A percentile compares a stretch with the other conserved stretches of the same genome.
Evolutionary conservation across 2,113 vertebrate genomes (phyloP).

Genomic region (Apaloderma vittatum): DNA sequence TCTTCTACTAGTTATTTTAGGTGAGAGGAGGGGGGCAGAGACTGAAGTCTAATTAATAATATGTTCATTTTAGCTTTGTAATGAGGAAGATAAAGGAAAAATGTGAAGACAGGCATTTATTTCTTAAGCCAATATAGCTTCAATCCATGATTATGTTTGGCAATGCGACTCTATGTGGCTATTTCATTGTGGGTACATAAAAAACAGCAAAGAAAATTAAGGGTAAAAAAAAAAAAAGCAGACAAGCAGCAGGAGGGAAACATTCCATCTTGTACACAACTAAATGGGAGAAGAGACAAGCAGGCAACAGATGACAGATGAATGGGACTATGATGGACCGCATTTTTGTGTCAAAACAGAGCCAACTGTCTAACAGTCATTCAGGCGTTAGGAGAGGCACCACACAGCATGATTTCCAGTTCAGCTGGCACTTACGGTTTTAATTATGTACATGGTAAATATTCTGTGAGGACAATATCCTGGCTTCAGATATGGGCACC

Average conservation of each 20-base stretch:
- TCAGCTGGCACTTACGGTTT: conserved; percentile 55
- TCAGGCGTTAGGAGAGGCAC: conserved; percentile 56
- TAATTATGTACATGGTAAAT: conserved; percentile 63
- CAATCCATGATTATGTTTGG: background rate
- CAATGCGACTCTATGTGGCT: conserved; percentile 28
- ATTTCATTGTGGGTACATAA: conserved; percentile 41
- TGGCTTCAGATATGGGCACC: background rate
- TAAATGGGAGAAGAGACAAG: conserved; percentile 66
- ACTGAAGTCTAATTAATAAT: conserved; percentile 49
- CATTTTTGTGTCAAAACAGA: conserved; percentile 69
- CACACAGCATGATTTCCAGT: conserved; percentile 61
- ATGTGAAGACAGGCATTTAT: conserved; percentile 21
- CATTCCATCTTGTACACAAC: conserved; percentile 57
- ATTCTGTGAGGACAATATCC: background rate
- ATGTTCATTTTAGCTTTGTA: conserved; percentile 29
- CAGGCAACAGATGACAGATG: conserved; percentile 71
- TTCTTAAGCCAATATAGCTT: conserved; percentile 35
- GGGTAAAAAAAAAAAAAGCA: conserved; percentile 24
- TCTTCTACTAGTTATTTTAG: conserved; percentile 34
- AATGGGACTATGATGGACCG: conserved; percentile 68
- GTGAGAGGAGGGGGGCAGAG: background rate
- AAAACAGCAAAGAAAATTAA: conserved; percentile 59
- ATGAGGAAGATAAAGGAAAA: conserved; percentile 39
- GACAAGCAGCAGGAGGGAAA: conserved; percentile 64
- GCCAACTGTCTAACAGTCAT: conserved; percentile 65